Conservation (phyloP, 2,113 vertebrate species). For the Noctilio leporinus region DNA sequence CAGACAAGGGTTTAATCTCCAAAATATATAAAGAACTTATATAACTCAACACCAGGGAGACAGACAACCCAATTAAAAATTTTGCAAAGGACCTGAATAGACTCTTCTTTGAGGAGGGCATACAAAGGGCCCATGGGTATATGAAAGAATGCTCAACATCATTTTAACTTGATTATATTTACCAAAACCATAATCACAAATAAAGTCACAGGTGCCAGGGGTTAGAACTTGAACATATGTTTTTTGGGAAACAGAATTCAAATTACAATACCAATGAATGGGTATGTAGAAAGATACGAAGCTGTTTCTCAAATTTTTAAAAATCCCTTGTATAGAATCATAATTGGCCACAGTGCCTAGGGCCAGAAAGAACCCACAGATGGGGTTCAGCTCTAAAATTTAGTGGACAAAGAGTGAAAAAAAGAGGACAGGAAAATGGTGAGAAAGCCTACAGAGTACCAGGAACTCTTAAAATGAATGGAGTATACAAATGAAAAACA, state of each 20-base stretch:
- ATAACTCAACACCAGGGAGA: too few relatives aligned
- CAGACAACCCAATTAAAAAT: too few relatives aligned
- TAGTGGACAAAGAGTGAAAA: neutral
- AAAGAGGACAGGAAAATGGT: neutral
- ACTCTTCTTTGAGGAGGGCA: too few relatives aligned
- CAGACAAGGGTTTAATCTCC: too few relatives aligned
- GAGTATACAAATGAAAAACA: neutral
- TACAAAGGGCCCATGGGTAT: too few relatives aligned
- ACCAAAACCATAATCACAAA: neutral
- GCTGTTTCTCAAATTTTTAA: neutral
- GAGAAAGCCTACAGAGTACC: neutral
- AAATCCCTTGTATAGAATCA: neutral
- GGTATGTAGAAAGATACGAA: neutral
- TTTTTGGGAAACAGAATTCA: neutral
- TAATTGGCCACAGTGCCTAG: neutral
- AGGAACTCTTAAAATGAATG: neutral
- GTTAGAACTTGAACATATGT: neutral
- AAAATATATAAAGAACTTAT: too few relatives aligned
- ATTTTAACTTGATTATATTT: neutral
- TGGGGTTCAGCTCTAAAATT: neutral
- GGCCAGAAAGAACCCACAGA: neutral
- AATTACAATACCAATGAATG: neutral
- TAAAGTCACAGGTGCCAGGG: neutral
- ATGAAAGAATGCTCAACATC: too few relatives aligned
- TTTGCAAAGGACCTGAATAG: too few relatives aligned